Evolutionary conservation across 92 coral and sea anemone genomes (phyloP).

Genomic region (Porites divaricata): DNA sequence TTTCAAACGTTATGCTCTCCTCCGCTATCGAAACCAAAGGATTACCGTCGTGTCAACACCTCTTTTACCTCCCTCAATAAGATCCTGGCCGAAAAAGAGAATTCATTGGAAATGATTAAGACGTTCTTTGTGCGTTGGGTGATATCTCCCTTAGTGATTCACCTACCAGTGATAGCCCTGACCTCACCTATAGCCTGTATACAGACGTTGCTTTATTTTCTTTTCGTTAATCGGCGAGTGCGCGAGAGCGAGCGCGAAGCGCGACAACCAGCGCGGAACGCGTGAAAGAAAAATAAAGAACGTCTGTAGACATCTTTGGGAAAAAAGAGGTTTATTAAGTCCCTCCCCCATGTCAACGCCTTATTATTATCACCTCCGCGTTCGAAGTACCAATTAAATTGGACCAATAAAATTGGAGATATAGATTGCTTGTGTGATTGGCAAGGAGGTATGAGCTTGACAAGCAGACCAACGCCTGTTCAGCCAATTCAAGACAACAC

Average conservation of each 20-base stretch:
- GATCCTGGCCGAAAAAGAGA: constrained; percentile 32
- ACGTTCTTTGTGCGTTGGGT: constrained; percentile 34
- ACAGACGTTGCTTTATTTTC: too few relatives aligned
- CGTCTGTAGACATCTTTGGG: too few relatives aligned
- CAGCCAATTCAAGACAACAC: constrained; percentile 4
- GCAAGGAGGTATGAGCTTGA: neutral
- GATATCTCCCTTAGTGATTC: constrained; percentile 16
- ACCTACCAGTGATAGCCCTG: neutral
- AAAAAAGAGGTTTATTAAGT: too few relatives aligned
- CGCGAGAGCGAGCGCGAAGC: too few relatives aligned
- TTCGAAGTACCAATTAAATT: too few relatives aligned
- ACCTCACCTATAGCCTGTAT: neutral
- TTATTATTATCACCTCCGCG: too few relatives aligned
- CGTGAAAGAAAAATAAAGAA: too few relatives aligned
- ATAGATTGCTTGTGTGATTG: too few relatives aligned
- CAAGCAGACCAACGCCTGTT: constrained; percentile 16
- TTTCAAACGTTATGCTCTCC: neutral
- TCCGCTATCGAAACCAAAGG: neutral
- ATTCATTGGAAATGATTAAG: constrained; percentile 41
- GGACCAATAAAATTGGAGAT: too few relatives aligned
- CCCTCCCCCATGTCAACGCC: too few relatives aligned
- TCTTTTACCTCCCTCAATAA: constrained; percentile 9
- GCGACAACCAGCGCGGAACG: too few relatives aligned
- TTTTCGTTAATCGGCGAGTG: too few relatives aligned
- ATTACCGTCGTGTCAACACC: neutral